These are phyloP conservation scores for Paragorgia papillata DNA, from an alignment of 92 coral and sea anemone genomes.

Conservation along the genomic window DNA sequence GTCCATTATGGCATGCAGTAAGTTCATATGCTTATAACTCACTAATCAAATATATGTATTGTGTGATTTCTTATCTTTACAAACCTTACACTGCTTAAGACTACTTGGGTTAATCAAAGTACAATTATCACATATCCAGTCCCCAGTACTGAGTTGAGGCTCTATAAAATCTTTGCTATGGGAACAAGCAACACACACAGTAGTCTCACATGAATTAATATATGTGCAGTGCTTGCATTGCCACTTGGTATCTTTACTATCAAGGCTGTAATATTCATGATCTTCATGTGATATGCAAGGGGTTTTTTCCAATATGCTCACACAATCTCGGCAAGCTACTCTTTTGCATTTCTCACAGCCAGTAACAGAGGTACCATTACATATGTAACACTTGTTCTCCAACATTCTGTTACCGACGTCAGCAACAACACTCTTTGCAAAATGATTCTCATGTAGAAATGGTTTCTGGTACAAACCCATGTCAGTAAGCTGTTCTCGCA, in stretches of 20 bases:
- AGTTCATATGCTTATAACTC: too few species aligned
- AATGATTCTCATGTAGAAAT: too few species aligned
- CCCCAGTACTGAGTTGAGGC: background rate
- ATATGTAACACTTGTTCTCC: background rate
- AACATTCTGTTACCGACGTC: background rate
- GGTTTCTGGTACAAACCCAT: too few species aligned
- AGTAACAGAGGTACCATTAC: background rate
- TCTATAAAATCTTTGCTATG: background rate
- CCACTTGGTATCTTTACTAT: background rate
- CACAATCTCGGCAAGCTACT: background rate
- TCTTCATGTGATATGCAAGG: background rate
- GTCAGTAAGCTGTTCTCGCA: too few species aligned
- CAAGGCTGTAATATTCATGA: background rate
- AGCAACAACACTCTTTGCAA: background rate
- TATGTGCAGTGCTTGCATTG: background rate
- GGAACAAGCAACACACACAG: background rate
- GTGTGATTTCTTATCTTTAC: too few species aligned
- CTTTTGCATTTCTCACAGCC: background rate
- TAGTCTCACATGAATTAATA: background rate
- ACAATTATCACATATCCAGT: too few species aligned
- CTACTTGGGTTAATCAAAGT: too few species aligned
- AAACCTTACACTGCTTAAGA: too few species aligned
- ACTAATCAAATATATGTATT: too few species aligned
- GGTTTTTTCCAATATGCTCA: background rate
- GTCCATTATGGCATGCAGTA: too few species aligned